These are phyloP conservation scores for Yponomeuta cagnagella DNA, from an alignment of 2,888 invertebrate genomes.

Conservation along the genomic window DNA sequence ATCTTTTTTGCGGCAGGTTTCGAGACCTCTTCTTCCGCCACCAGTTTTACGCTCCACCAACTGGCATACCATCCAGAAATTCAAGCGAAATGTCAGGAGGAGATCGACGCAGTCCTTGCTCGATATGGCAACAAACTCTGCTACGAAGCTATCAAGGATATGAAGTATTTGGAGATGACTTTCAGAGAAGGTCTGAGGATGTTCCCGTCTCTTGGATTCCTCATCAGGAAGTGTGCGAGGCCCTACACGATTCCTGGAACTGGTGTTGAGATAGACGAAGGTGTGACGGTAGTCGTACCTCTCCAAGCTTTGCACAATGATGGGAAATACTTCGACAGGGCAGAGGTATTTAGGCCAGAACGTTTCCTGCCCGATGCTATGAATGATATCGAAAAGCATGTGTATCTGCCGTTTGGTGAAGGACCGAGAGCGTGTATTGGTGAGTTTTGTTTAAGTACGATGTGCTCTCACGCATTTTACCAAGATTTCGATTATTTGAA, in stretches of 20 bases:
- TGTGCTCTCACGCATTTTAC: too few species aligned
- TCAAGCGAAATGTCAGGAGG: slow-evolving; percentile 40
- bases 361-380: slow-evolving; percentile 39
- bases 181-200: slow-evolving; percentile 48
- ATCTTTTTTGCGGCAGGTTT: slow-evolving; percentile 52
- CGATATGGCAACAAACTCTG: slow-evolving; percentile 34
- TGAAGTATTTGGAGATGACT: slow-evolving; percentile 44
- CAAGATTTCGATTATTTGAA: too few species aligned
- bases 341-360: slow-evolving; percentile 44
- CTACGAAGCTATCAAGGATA: slow-evolving; percentile 46
- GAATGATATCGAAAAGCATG: slow-evolving; percentile 32
- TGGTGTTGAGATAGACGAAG: slow-evolving; percentile 38
- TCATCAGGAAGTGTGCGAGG: slow-evolving; percentile 37
- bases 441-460: slow-evolving; percentile 20
- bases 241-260: slow-evolving; percentile 43
- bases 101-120: slow-evolving; percentile 39
- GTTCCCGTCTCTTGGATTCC: slow-evolving; percentile 50
- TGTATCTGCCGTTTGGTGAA: slow-evolving; percentile 52
- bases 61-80: slow-evolving; percentile 41
- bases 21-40: slow-evolving; percentile 50
- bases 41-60: slow-evolving; percentile 48
- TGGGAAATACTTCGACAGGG: slow-evolving; percentile 42
- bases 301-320: slow-evolving; percentile 45
- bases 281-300: slow-evolving; percentile 37
- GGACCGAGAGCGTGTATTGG: slow-evolving; percentile 56